phyloP scores from a whole-genome alignment of 2,113 vertebrate genomes.

The Australoheros scitulus region DNA sequence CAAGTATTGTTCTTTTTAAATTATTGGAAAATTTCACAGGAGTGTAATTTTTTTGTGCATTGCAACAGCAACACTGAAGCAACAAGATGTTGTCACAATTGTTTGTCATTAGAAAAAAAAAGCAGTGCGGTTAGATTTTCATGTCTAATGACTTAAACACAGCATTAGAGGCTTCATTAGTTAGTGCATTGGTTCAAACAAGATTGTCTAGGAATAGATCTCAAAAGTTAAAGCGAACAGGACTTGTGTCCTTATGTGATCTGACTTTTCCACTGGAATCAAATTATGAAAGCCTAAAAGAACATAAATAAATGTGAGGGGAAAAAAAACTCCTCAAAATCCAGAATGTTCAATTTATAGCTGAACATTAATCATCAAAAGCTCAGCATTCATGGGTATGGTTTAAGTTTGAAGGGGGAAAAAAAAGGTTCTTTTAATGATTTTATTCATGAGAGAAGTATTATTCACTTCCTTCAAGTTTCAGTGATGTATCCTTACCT shows the following conservation, averaged over 20 bases:
- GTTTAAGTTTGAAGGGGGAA: slow-evolving; percentile 29
- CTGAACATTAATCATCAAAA: slow-evolving; percentile 64
- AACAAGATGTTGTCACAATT: slow-evolving; percentile 36
- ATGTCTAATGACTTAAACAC: slow-evolving; percentile 66
- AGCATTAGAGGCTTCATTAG: slow-evolving; percentile 68
- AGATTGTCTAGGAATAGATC: slow-evolving; percentile 49
- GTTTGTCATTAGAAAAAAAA: slow-evolving; percentile 52
- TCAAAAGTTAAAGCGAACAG: slow-evolving; percentile 50
- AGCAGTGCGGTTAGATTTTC: slow-evolving; percentile 52
- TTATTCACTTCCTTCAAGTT: slow-evolving; percentile 63
- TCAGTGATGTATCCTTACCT: slow-evolving; percentile 61
- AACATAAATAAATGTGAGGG: slow-evolving; percentile 23
- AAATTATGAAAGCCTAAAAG: slow-evolving; percentile 26
- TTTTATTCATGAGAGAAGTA: slow-evolving; percentile 71
- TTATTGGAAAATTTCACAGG: not conserved
- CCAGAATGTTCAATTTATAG: slow-evolving; percentile 52
- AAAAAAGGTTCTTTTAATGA: slow-evolving; percentile 67
- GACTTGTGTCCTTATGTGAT: slow-evolving; percentile 44
- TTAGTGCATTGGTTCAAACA: slow-evolving; percentile 47
- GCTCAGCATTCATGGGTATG: slow-evolving; percentile 37
- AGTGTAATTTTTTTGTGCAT: not conserved
- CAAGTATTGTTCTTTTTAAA: not conserved
- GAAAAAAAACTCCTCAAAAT: slow-evolving; percentile 19
- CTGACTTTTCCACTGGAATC: slow-evolving; percentile 27
- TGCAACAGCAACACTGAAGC: not conserved